These are phyloP conservation scores for Tokudaia tokunoshimensis DNA, from an alignment of 2,797 vertebrate species.

Conservation along the genomic window DNA sequence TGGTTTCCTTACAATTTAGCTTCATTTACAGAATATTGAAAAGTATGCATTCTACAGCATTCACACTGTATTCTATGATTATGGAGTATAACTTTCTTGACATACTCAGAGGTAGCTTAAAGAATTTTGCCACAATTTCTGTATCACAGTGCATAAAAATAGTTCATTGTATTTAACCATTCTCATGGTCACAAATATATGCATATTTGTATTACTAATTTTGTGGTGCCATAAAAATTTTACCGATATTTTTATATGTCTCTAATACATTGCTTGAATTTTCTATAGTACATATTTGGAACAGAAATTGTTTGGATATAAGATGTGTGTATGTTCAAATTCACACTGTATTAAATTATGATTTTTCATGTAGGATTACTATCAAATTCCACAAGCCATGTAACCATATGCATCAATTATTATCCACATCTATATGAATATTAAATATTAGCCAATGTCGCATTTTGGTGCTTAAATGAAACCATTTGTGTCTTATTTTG, in stretches of 20 bases:
- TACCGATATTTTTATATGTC: background rate
- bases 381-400: background rate
- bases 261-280: background rate
- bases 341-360: background rate
- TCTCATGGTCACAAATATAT: background rate
- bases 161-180: background rate
- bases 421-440: background rate
- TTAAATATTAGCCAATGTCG: background rate
- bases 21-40: constrained; percentile 1
- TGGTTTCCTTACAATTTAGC: background rate
- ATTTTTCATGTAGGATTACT: background rate
- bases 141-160: background rate
- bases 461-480: background rate
- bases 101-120: background rate
- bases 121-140: background rate
- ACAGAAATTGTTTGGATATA: background rate
- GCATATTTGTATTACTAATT: background rate
- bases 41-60: background rate
- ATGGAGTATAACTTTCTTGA: background rate
- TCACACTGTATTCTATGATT: background rate
- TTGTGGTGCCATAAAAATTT: background rate
- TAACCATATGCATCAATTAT: background rate
- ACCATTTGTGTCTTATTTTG: background rate
- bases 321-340: background rate
- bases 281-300: background rate